These are phyloP conservation scores for Pachyrhynchus sulphureomaculatus DNA, from an alignment of 1,140 invertebrate species.

Conservation along the genomic window DNA sequence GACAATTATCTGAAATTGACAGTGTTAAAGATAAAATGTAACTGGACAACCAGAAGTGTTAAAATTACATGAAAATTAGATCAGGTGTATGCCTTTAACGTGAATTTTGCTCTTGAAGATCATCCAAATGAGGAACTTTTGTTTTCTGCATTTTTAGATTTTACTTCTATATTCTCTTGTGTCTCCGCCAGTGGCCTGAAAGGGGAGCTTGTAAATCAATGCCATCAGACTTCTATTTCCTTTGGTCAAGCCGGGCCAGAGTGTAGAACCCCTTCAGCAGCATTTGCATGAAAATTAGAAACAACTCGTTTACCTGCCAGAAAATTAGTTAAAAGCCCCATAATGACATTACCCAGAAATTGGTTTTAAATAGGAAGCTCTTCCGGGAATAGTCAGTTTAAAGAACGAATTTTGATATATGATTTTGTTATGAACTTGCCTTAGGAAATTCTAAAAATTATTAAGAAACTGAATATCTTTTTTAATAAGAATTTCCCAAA, in stretches of 20 bases:
- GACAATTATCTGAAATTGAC: too few species aligned
- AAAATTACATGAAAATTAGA: too few species aligned
- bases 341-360: conserved; percentile 32
- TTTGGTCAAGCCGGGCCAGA: conserved; percentile 25
- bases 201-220: conserved; percentile 18
- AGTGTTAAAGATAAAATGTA: too few species aligned
- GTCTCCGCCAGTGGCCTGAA: background rate
- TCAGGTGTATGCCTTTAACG: too few species aligned
- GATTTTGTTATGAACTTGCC: too few species aligned
- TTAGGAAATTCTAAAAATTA: background rate
- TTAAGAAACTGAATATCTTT: background rate
- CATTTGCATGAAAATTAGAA: conserved; percentile 37
- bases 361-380: conserved; percentile 28
- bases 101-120: too few species aligned
- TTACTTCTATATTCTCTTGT: too few species aligned
- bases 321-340: conserved; percentile 33
- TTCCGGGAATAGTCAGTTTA: conserved; percentile 27
- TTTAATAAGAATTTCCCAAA: too few species aligned
- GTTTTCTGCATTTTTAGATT: too few species aligned
- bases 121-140: too few species aligned
- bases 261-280: conserved; percentile 13
- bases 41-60: too few species aligned
- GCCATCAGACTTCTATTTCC: conserved; percentile 37
- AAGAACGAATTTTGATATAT: background rate
- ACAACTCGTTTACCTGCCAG: conserved; percentile 27